phyloP scores from a whole-genome alignment of 1,140 invertebrate species.

The Trachymyrmex cornetzi region DNA sequence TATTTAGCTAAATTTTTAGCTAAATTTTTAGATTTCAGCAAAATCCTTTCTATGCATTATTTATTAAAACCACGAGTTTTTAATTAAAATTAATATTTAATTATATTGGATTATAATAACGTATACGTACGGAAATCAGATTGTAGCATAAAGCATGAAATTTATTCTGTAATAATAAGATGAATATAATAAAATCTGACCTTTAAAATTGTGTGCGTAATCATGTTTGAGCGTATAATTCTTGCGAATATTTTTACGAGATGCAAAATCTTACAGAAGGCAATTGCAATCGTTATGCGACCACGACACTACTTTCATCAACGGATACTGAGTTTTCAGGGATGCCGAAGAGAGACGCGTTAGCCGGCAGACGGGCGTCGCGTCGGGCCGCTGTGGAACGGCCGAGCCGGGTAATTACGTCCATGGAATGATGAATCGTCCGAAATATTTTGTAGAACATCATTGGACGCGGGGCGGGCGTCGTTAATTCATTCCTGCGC shows the following conservation, averaged over 20 bases:
- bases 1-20: too few relatives aligned
- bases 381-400: constrained; percentile 15
- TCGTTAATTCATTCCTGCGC: constrained; percentile 78
- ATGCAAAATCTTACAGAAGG: not conserved
- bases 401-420: constrained; percentile 68
- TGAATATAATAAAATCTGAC: not conserved
- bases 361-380: not conserved
- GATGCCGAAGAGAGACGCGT: constrained; percentile 9
- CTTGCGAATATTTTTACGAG: not conserved
- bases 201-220: too few relatives aligned
- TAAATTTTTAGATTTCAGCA: too few relatives aligned
- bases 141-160: not conserved
- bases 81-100: not conserved
- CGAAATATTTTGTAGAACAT: constrained; percentile 79
- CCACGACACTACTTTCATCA: not conserved
- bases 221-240: not conserved
- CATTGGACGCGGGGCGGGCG: constrained; percentile 72
- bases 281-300: not conserved
- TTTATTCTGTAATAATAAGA: not conserved
- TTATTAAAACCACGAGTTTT: not conserved
- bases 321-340: constrained; percentile 12
- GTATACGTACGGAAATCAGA: not conserved
- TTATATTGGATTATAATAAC: not conserved
- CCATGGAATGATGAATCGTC: constrained; percentile 78
- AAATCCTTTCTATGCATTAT: too few relatives aligned